These are phyloP conservation scores for Helicorthomorpha holstii DNA, from an alignment of 1,140 invertebrate genomes.

Conservation along the genomic window DNA sequence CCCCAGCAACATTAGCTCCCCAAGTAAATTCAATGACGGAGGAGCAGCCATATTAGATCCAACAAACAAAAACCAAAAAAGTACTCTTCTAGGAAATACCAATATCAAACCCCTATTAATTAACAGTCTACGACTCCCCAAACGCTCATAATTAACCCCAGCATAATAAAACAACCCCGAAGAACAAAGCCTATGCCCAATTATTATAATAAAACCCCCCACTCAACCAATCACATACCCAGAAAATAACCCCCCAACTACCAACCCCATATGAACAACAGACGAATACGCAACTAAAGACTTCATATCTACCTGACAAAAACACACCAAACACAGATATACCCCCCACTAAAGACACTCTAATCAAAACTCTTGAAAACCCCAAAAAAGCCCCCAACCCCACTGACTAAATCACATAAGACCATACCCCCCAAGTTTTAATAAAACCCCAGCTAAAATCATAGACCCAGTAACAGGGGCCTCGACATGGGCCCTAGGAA, in stretches of 20 bases:
- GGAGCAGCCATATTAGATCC: neutral
- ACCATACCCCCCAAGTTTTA: constrained; percentile 39
- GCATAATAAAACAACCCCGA: neutral
- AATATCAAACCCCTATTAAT: neutral
- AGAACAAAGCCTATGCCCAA: neutral
- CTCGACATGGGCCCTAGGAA: constrained; percentile 54
- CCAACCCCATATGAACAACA: neutral
- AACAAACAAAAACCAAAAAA: neutral
- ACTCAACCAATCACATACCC: neutral
- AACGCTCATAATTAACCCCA: neutral
- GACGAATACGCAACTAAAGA: neutral
- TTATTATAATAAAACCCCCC: neutral
- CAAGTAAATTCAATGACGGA: neutral
- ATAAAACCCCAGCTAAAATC: constrained; percentile 46
- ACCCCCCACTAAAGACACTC: constrained; percentile 9
- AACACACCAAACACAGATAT: neutral
- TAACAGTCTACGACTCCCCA: neutral
- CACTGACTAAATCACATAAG: neutral
- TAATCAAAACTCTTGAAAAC: neutral
- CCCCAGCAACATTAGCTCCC: neutral
- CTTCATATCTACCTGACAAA: neutral
- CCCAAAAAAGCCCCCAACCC: constrained; percentile 2
- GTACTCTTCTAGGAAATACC: neutral
- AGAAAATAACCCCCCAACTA: neutral
- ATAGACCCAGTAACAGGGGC: constrained; percentile 48